A percentile compares a stretch with the other conserved stretches of the same genome.
These are phyloP conservation scores for Papilio elwesi DNA, from an alignment of 2,888 invertebrate genomes.

Conservation along the genomic window DNA sequence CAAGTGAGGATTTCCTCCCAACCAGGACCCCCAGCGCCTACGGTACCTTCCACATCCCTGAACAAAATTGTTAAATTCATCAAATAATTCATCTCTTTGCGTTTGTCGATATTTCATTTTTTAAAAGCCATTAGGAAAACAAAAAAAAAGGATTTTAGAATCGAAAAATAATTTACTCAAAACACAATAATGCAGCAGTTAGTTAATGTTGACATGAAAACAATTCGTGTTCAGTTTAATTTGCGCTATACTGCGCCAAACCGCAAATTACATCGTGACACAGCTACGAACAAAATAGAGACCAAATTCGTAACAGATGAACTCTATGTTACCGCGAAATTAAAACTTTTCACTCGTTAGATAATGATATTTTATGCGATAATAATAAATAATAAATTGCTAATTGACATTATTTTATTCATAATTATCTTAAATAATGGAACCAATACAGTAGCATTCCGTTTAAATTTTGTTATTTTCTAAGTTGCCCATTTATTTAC, in stretches of 20 bases:
- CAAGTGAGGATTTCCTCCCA: constrained; percentile 95
- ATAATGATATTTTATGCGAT: too few relatives aligned
- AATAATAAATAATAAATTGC: too few relatives aligned
- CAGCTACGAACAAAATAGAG: constrained; percentile 16
- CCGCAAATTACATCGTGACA: constrained; percentile 22
- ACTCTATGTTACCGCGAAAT: too few relatives aligned
- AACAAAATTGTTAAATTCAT: constrained; percentile 37
- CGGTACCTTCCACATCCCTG: constrained; percentile 69
- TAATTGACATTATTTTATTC: not conserved
- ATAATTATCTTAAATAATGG: constrained; percentile 10
- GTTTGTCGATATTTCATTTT: not conserved
- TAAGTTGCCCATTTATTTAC: constrained; percentile 48
- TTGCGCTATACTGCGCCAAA: constrained; percentile 9
- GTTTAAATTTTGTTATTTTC: constrained; percentile 43
- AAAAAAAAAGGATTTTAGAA: not conserved
- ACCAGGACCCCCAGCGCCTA: constrained; percentile 73
- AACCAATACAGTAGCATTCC: constrained; percentile 30
- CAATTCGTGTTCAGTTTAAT: constrained; percentile 22
- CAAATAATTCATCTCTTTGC: too few relatives aligned
- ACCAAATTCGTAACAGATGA: too few relatives aligned
- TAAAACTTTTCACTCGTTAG: too few relatives aligned
- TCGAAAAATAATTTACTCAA: not conserved
- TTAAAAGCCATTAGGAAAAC: not conserved
- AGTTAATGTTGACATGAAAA: constrained; percentile 21
- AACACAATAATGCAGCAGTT: constrained; percentile 6